phyloP scores from a whole-genome alignment of 2,888 invertebrate species.

The Nineta flava region DNA sequence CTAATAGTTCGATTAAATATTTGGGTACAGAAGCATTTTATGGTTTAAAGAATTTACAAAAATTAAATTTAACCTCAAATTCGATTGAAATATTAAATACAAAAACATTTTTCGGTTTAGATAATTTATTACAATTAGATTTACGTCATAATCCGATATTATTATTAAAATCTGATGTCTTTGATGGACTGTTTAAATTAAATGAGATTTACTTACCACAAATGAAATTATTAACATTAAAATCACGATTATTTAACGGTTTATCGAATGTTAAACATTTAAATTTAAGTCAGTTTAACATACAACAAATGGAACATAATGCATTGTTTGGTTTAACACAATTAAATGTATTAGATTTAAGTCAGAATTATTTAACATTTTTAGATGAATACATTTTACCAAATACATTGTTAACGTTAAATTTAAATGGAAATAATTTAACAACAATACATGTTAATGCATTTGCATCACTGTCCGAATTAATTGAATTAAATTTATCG shows the following conservation, averaged over 20 bases:
- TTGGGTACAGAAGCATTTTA: conserved; percentile 3
- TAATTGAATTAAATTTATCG: conserved; percentile 6
- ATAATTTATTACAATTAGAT: conserved; percentile 5
- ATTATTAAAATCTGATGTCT: neutral
- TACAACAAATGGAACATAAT: neutral
- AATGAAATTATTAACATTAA: neutral
- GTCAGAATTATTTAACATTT: neutral
- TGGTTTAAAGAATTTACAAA: conserved; percentile 5
- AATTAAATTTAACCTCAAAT: conserved; percentile 7
- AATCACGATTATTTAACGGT: neutral
- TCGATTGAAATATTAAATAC: conserved; percentile 5
- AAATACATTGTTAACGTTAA: conserved; percentile 4
- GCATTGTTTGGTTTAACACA: neutral
- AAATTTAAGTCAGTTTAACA: neutral
- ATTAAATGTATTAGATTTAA: neutral
- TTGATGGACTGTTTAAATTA: neutral
- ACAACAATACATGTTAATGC: conserved; percentile 5
- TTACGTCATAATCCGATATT: conserved; percentile 7
- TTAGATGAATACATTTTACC: neutral
- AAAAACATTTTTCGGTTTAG: conserved; percentile 6
- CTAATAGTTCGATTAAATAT: neutral
- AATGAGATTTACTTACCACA: neutral
- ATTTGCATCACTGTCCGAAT: conserved; percentile 4
- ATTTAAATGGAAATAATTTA: conserved; percentile 6
- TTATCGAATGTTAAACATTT: neutral